phyloP scores from a whole-genome alignment of 2,888 invertebrate genomes.

The Mycalesis mineus region DNA sequence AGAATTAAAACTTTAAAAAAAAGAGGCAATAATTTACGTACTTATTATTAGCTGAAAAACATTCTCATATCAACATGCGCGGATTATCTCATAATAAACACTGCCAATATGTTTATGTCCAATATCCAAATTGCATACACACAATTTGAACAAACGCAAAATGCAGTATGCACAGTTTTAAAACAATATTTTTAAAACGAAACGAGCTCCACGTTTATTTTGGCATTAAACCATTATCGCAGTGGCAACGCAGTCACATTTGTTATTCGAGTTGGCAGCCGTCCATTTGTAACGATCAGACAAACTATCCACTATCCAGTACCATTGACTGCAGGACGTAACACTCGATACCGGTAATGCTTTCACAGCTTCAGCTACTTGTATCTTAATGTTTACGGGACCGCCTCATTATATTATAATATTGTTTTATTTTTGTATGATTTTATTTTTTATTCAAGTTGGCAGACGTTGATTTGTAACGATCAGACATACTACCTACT shows the following conservation, averaged over 20 bases:
- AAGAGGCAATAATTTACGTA: neutral
- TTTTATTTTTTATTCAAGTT: conserved; percentile 48
- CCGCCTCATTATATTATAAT: neutral
- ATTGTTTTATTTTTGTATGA: neutral
- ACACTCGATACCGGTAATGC: conserved; percentile 17
- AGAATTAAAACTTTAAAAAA: no score
- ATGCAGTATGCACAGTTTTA: conserved; percentile 7
- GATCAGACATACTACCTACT: conserved; percentile 44
- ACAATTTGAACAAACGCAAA: neutral
- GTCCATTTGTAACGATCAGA: conserved; percentile 55
- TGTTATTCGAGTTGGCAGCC: conserved; percentile 51
- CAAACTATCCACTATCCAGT: conserved; percentile 31
- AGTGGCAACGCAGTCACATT: conserved; percentile 39
- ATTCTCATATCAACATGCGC: neutral
- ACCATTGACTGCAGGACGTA: conserved; percentile 26
- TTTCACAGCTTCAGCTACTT: conserved; percentile 15
- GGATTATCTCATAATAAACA: neutral
- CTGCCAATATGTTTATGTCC: no score
- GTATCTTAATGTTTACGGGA: conserved; percentile 21
- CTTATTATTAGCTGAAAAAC: no score
- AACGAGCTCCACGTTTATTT: conserved; percentile 28
- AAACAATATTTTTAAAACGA: conserved; percentile 9
- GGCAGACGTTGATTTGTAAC: conserved; percentile 59
- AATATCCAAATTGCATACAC: neutral
- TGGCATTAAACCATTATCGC: conserved; percentile 47